phyloP scores from a whole-genome alignment of 2,113 vertebrate genomes.

The Centropus unirufus region DNA sequence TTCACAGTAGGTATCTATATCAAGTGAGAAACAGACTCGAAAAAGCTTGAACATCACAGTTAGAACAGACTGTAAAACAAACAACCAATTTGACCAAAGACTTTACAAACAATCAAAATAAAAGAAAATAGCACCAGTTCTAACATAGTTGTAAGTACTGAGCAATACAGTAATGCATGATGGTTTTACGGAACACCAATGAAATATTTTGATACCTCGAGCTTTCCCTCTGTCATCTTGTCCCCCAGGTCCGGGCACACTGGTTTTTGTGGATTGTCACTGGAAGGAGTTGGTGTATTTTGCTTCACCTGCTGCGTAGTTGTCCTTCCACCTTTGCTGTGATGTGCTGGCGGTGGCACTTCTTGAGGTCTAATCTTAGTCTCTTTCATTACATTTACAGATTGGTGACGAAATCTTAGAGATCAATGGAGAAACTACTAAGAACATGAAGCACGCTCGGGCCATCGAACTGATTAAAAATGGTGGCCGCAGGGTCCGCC shows the following conservation, averaged over 20 bases:
- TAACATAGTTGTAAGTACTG: not conserved
- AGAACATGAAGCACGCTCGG: slow-evolving; percentile 98
- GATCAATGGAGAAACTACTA: slow-evolving; percentile 98
- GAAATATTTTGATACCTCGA: not conserved
- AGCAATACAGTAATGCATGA: not conserved
- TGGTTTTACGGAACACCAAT: not conserved
- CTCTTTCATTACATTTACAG: slow-evolving; percentile 69
- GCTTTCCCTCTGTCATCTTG: not conserved
- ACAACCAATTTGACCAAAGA: not conserved
- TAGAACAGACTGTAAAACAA: not conserved
- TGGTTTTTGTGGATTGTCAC: not conserved
- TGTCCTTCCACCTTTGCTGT: not conserved
- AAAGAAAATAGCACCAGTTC: not conserved
- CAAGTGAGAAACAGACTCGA: not conserved
- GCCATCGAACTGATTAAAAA: slow-evolving; percentile 99
- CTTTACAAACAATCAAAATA: not conserved
- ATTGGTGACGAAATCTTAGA: slow-evolving; percentile 98
- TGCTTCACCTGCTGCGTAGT: not conserved
- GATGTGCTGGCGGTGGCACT: not conserved
- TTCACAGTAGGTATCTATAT: not conserved
- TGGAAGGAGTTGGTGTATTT: not conserved
- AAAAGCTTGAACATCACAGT: not conserved
- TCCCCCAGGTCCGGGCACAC: not conserved
- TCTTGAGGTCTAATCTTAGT: not conserved
- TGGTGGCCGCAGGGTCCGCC: slow-evolving; percentile 91